Evolutionary conservation across 2,888 invertebrate genomes (phyloP).

Genomic region (Reticulitermes lucifugus): DNA sequence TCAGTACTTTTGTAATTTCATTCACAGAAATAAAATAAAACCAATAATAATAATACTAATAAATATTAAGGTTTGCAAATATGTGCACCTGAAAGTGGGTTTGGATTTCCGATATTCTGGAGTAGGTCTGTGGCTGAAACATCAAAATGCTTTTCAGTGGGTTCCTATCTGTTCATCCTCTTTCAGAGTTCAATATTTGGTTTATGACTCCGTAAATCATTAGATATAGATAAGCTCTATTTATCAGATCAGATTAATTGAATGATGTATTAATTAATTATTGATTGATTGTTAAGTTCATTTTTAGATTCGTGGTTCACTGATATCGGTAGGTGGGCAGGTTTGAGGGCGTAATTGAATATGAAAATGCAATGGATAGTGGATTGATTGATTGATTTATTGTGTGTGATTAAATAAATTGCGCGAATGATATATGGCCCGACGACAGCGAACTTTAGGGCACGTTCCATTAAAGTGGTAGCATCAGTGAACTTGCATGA

Average conservation of each 20-base stretch:
- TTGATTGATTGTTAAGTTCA: conserved; percentile 12
- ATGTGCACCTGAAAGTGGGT: too few relatives aligned
- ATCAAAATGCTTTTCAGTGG: not conserved
- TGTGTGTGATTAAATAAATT: not conserved
- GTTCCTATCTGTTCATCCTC: not conserved
- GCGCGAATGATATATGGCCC: not conserved
- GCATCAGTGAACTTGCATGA: too few relatives aligned
- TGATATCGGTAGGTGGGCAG: not conserved
- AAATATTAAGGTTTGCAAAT: too few relatives aligned
- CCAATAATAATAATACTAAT: too few relatives aligned
- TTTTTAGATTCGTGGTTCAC: not conserved
- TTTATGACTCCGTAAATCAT: not conserved
- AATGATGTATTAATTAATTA: conserved; percentile 3
- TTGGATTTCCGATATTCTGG: too few relatives aligned
- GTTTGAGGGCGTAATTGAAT: not conserved
- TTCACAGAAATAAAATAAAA: too few relatives aligned
- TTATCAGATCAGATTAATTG: conserved; percentile 11
- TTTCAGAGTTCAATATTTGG: not conserved
- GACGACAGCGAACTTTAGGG: too few relatives aligned
- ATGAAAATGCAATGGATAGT: not conserved
- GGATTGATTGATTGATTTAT: not conserved
- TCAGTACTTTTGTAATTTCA: too few relatives aligned
- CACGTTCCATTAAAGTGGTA: too few relatives aligned
- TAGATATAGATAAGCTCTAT: not conserved
- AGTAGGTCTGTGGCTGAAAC: too few relatives aligned